Evolutionary conservation across 2,888 invertebrate genomes (phyloP), one percentile per base, ranked within the genome.

Genomic region (Arctia plantaginis): DNA sequence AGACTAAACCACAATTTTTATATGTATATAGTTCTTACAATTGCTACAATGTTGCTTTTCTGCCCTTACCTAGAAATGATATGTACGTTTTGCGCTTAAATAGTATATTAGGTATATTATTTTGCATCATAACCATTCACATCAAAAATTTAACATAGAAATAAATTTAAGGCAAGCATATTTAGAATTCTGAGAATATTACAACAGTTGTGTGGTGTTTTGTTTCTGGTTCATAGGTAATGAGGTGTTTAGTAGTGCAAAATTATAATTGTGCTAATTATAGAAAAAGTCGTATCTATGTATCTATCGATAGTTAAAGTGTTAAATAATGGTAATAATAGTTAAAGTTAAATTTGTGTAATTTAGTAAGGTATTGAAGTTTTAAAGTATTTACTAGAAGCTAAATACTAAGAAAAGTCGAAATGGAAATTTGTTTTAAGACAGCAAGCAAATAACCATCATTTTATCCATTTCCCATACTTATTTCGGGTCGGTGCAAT

Each of bases 141-240:
- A 66, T 81, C 76, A 80, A 81, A 80, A 80, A 79, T 74, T 85
- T 85, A 87, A 88, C 79, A 85, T 85, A 81, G 86, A 87, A 84
- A 86, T 80, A 85, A 86, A 87, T 86, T 87, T 86, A 82, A 87
- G 86, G 85, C 90, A 89, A 90, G 92, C 93, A 92, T 85, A 91
- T 88, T 90, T 88, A 71, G 72, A 87, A 89, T 93, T 94, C 94
- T 90, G 33, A 90, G 94, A 94, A 94, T 90, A 86, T 92, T 92
- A 90, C 91, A 89, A 90, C 91, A 91, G 88, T 91, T 88, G 88
- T 79, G 77, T 68, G 93, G 93, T 94, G 93, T 93, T 89, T 85
- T 86, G 88, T 94, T 93, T 91, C 93, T 87, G 86, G 83, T 85
- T 90, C 88, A 86, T 88, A 90, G 82, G 87, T 89, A 91, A 87